These are phyloP conservation scores for Corythornis cristatus DNA, from an alignment of 2,113 vertebrate genomes.

Conservation along the genomic window DNA sequence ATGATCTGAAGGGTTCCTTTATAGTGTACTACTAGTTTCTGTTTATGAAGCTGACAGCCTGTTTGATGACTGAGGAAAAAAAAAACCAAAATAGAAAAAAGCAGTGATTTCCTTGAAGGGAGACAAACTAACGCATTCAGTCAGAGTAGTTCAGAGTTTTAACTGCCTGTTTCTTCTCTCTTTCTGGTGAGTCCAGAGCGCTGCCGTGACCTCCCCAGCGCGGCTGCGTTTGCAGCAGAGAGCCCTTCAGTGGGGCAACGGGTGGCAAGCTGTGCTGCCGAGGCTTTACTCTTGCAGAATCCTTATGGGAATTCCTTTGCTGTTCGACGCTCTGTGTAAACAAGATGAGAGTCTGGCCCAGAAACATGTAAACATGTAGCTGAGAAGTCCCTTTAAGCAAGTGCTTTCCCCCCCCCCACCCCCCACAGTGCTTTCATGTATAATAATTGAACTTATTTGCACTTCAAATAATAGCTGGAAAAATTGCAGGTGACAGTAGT, in stretches of 20 bases:
- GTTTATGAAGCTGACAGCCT: slow-evolving; percentile 37
- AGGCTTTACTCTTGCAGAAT: background rate
- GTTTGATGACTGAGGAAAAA: slow-evolving; percentile 6
- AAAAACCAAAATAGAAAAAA: background rate
- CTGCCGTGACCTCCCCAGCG: background rate
- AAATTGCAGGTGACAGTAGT: background rate
- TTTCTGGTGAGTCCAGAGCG: background rate
- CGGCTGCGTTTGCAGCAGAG: background rate
- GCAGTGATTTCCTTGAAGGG: slow-evolving; percentile 40
- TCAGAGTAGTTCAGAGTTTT: background rate
- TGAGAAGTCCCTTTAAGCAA: background rate
- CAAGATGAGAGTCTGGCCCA: background rate
- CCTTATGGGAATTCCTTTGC: background rate
- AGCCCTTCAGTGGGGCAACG: background rate
- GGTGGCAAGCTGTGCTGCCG: background rate
- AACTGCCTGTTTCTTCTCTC: background rate
- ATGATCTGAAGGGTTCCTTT: slow-evolving; percentile 25
- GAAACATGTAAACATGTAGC: background rate
- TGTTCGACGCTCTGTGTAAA: background rate
- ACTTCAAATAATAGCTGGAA: background rate
- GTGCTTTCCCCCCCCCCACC: too few species aligned
- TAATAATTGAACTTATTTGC: background rate
- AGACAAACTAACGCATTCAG: background rate
- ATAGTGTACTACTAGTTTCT: slow-evolving; percentile 23
- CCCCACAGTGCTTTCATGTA: background rate